Percentiles rank a stretch among this genome's conserved stretches.
Evolutionary conservation across 2,113 vertebrate species (phyloP).

Genomic region (Ptychochromis oligacanthus): DNA sequence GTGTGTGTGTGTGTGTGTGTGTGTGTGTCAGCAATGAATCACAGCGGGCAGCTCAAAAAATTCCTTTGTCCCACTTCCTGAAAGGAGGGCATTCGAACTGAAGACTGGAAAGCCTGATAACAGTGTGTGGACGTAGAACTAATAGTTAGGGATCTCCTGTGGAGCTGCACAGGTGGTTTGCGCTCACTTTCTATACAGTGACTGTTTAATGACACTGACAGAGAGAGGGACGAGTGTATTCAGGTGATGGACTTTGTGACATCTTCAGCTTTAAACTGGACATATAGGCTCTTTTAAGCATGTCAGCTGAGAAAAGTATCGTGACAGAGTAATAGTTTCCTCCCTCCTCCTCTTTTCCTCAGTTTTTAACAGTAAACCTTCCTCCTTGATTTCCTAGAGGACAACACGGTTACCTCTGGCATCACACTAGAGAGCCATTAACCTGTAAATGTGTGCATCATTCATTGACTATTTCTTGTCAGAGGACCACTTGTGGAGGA

Average conservation of each 20-base stretch:
- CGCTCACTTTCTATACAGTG: slow-evolving; percentile 8
- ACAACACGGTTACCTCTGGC: slow-evolving; percentile 2
- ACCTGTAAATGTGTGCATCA: not conserved
- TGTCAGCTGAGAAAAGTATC: not conserved
- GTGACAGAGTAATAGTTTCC: not conserved
- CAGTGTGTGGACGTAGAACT: slow-evolving; percentile 13
- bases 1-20: slow-evolving; percentile 13
- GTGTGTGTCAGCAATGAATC: slow-evolving; percentile 65
- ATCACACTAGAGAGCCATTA: slow-evolving; percentile 9
- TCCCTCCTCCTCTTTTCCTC: not conserved
- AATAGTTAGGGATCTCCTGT: not conserved
- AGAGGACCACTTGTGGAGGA: not conserved
- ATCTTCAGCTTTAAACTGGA: not conserved
- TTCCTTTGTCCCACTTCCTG: slow-evolving; percentile 71
- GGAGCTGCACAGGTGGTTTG: not conserved
- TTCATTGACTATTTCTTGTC: not conserved
- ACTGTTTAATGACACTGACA: slow-evolving; percentile 12
- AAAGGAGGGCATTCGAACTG: slow-evolving; percentile 39
- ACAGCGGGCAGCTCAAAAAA: slow-evolving; percentile 42
- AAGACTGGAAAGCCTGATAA: slow-evolving; percentile 56
- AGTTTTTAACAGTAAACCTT: not conserved
- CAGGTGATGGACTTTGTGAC: slow-evolving; percentile 9
- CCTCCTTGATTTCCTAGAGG: not conserved
- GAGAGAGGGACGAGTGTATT: not conserved
- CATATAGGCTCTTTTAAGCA: not conserved